These are phyloP conservation scores for Antennarius striatus DNA, from an alignment of 2,113 vertebrate species.

Conservation along the genomic window DNA sequence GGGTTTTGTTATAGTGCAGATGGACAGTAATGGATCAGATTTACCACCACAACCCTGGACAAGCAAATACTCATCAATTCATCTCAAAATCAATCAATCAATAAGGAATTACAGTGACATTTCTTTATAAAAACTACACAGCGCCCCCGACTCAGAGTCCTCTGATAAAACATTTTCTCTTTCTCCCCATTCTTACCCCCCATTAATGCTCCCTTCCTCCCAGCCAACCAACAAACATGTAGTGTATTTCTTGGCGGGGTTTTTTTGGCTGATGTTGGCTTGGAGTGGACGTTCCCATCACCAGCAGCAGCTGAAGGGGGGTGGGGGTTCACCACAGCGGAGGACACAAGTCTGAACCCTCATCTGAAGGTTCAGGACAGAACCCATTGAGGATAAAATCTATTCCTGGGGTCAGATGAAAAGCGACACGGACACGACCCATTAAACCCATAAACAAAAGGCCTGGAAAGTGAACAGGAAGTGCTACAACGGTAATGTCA, in stretches of 20 bases:
- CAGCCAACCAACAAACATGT: conserved; percentile 50
- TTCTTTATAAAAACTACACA: no score
- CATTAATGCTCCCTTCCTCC: conserved; percentile 12
- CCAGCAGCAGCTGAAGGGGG: conserved; percentile 31
- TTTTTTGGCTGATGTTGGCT: conserved; percentile 57
- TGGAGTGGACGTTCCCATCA: conserved; percentile 68
- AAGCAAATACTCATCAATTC: no score
- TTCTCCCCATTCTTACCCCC: conserved; percentile 2
- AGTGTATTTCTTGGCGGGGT: conserved; percentile 65
- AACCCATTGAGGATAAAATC: no score
- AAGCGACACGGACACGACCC: conserved; percentile 6
- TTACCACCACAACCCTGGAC: no score
- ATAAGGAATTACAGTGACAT: no score
- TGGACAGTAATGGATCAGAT: no score
- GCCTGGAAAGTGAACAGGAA: conserved; percentile 38
- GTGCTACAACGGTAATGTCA: conserved; percentile 28
- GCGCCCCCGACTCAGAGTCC: neutral
- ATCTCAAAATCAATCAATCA: no score
- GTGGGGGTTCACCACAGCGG: conserved; percentile 25
- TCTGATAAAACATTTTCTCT: conserved; percentile 59
- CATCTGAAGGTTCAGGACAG: no score
- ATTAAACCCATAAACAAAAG: conserved; percentile 32
- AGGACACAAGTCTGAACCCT: conserved; percentile 9
- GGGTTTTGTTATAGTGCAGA: no score
- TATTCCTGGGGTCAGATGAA: no score